Evolutionary conservation across 2,888 invertebrate species (phyloP).

Genomic region (Hoplodrina blanda): DNA sequence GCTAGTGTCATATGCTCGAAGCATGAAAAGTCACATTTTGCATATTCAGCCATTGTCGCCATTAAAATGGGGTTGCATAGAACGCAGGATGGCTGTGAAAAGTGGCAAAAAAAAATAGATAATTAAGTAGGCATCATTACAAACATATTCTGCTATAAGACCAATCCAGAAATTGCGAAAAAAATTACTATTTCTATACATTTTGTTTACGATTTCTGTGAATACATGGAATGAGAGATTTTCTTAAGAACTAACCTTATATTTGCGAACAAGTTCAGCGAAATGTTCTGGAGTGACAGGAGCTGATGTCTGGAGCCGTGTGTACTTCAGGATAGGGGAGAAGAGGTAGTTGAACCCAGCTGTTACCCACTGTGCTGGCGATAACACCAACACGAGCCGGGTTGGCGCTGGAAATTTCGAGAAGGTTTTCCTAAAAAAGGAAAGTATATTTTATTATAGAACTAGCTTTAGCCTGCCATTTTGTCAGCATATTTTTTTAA

Average conservation of each 20-base stretch:
- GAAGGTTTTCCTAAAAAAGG: conserved; percentile 11
- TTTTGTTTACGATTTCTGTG: too few relatives aligned
- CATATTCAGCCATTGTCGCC: conserved; percentile 32
- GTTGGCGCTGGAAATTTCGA: conserved; percentile 72
- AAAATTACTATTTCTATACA: too few relatives aligned
- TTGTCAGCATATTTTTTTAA: too few relatives aligned
- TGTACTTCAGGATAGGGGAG: conserved; percentile 70
- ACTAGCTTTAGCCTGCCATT: too few relatives aligned
- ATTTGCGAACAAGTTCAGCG: conserved; percentile 72
- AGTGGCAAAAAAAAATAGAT: neutral
- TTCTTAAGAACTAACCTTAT: conserved; percentile 58
- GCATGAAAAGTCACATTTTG: conserved; percentile 56
- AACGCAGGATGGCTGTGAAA: conserved; percentile 40
- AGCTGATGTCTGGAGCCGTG: conserved; percentile 72
- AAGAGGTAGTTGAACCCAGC: conserved; percentile 66
- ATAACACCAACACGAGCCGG: conserved; percentile 62
- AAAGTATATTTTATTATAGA: too few relatives aligned
- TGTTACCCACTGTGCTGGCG: conserved; percentile 78
- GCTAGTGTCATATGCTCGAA: conserved; percentile 53
- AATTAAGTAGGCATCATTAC: too few relatives aligned
- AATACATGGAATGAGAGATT: conserved; percentile 27
- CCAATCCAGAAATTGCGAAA: too few relatives aligned
- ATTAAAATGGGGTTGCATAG: conserved; percentile 42
- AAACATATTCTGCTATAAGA: too few relatives aligned
- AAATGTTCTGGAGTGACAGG: conserved; percentile 66